Percentiles rank a stretch among this genome's conserved stretches.
phyloP scores from a whole-genome alignment of 1,140 invertebrate species.

The Meteorus sp. region DNA sequence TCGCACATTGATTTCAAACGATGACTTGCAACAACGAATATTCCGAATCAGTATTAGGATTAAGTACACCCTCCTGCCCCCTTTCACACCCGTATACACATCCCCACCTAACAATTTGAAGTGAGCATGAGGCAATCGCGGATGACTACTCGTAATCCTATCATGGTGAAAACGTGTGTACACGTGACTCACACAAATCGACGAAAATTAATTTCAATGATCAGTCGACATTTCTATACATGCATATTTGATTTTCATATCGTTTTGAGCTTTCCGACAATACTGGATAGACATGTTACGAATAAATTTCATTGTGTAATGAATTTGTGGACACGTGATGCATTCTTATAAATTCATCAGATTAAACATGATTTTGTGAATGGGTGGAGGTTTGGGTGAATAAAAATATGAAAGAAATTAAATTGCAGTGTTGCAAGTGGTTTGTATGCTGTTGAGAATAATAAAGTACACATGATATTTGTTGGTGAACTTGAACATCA shows the following conservation, averaged over 20 bases:
- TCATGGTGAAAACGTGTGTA: constrained; percentile 40
- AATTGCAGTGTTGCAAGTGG: too few species aligned
- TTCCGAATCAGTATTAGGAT: constrained; percentile 21
- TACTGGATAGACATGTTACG: background rate
- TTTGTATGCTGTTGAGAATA: too few species aligned
- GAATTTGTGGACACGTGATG: too few species aligned
- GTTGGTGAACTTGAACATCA: background rate
- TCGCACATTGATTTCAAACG: constrained; percentile 21
- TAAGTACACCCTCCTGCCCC: constrained; percentile 20
- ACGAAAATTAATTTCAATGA: constrained; percentile 29
- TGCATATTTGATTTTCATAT: background rate
- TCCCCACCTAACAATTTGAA: too few species aligned
- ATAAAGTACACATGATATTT: too few species aligned
- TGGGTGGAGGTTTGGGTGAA: too few species aligned
- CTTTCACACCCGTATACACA: too few species aligned
- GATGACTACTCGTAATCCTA: constrained; percentile 6
- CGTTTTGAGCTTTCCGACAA: background rate
- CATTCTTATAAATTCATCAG: too few species aligned
- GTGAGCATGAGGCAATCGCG: background rate
- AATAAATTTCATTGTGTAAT: too few species aligned
- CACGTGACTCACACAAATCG: constrained; percentile 54
- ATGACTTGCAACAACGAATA: background rate
- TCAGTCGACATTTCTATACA: constrained; percentile 1
- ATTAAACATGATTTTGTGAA: too few species aligned
- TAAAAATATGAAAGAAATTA: too few species aligned